phyloP scores from a whole-genome alignment of 92 coral and sea anemone genomes.

The Chrysogorgia sp. region DNA sequence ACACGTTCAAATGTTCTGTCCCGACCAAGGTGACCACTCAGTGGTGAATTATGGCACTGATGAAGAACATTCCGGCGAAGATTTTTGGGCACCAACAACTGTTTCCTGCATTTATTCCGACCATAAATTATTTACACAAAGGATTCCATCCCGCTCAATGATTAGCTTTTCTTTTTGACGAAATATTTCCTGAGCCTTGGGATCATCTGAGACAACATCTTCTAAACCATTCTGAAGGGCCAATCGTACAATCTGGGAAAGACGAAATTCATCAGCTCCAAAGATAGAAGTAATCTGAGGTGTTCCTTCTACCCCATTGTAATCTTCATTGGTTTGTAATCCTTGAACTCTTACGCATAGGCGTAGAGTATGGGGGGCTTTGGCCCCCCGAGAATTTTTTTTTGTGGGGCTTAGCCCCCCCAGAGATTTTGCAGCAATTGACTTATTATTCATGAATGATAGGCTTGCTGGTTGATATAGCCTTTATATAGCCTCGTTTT shows the following conservation, averaged over 20 bases:
- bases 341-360: conserved; percentile 6
- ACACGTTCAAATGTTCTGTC: background rate
- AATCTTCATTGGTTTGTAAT: background rate
- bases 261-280: conserved; percentile 6
- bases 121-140: background rate
- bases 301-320: background rate
- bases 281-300: conserved; percentile 16
- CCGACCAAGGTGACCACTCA: background rate
- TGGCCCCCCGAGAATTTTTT: too few relatives aligned
- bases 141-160: background rate
- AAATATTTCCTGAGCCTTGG: background rate
- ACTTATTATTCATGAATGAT: too few relatives aligned
- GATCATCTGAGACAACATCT: background rate
- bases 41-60: conserved; percentile 2
- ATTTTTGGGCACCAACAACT: background rate
- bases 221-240: conserved; percentile 9
- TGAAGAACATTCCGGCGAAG: background rate
- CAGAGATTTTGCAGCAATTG: too few relatives aligned
- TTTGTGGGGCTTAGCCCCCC: too few relatives aligned
- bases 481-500: too few relatives aligned
- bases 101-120: background rate
- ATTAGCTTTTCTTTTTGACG: background rate
- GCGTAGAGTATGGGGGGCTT: too few relatives aligned
- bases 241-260: background rate
- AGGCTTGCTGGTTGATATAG: too few relatives aligned